A percentile compares a stretch with the other conserved stretches of the same genome.
These are phyloP conservation scores for Bubalus kerabau DNA, from an alignment of 2,113 vertebrate species.

Conservation along the genomic window DNA sequence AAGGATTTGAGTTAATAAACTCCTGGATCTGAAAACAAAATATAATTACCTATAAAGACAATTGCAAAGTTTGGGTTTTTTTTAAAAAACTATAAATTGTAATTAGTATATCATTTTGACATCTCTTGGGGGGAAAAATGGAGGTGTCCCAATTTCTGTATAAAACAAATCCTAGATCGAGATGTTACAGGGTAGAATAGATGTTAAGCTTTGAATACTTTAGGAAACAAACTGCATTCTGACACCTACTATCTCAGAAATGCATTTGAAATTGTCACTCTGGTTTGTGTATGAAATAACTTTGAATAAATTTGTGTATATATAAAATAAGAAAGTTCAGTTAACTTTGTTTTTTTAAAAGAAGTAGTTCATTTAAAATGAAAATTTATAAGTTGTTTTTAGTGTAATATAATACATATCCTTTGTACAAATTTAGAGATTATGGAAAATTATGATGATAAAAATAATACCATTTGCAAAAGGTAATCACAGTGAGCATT, in stretches of 20 bases:
- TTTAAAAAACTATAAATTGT: background rate
- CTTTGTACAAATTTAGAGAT: constrained; percentile 20
- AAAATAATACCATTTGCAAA: constrained; percentile 23
- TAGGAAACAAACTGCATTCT: constrained; percentile 32
- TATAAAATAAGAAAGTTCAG: background rate
- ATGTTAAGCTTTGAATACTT: constrained; percentile 41
- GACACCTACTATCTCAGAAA: background rate
- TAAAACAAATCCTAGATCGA: constrained; percentile 4
- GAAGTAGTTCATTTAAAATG: constrained; percentile 10
- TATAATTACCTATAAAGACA: constrained; percentile 15
- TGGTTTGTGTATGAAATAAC: constrained; percentile 20
- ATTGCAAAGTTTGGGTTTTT: background rate
- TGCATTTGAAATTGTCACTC: constrained; percentile 32
- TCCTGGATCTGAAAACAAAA: constrained; percentile 6
- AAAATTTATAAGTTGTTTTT: constrained; percentile 34
- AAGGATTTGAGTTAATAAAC: constrained; percentile 15
- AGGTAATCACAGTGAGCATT: background rate
- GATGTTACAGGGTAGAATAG: background rate
- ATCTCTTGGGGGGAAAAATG: background rate
- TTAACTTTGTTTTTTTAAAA: constrained; percentile 14
- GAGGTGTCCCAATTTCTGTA: background rate
- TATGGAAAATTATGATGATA: constrained; percentile 22
- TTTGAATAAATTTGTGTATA: constrained; percentile 8
- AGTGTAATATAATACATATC: background rate
- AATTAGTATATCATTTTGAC: constrained; percentile 30